Conservation (phyloP, 1,140 invertebrate species). For the Charaxes varanes region DNA sequence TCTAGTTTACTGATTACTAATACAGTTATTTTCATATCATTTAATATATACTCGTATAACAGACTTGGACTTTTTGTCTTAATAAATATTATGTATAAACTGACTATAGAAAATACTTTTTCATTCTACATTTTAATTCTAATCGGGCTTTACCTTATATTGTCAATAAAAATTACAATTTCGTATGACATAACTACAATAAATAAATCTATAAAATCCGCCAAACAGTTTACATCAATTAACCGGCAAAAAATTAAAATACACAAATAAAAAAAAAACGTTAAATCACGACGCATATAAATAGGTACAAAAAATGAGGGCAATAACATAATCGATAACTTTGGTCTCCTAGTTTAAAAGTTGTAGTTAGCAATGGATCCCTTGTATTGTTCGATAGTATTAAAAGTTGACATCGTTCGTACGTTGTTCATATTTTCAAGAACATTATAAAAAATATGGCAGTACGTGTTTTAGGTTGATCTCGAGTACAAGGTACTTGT, state of each 20-base stretch:
- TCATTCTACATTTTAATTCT: too few relatives aligned
- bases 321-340: conserved; percentile 28
- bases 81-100: too few relatives aligned
- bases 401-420: conserved; percentile 32
- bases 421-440: conserved; percentile 50
- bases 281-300: conserved; percentile 2
- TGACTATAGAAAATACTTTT: too few relatives aligned
- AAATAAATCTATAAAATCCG: conserved; percentile 16
- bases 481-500: conserved; percentile 10
- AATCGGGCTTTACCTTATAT: too few relatives aligned
- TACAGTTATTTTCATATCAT: too few relatives aligned
- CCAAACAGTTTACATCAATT: conserved; percentile 14
- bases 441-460: conserved; percentile 63
- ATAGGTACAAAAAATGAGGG: conserved; percentile 7
- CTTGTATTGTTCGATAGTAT: conserved; percentile 16
- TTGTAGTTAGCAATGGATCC: conserved; percentile 10
- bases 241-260: conserved; percentile 4
- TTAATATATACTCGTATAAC: too few relatives aligned
- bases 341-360: conserved; percentile 37
- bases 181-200: background rate
- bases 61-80: too few relatives aligned
- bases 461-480: conserved; percentile 31
- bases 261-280: conserved; percentile 9
- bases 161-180: too few relatives aligned
- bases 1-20: too few relatives aligned